A percentile compares a stretch with the other conserved stretches of the same genome.
Evolutionary conservation across 2,797 vertebrate species (phyloP).

Genomic region (Enteromius anoplus): DNA sequence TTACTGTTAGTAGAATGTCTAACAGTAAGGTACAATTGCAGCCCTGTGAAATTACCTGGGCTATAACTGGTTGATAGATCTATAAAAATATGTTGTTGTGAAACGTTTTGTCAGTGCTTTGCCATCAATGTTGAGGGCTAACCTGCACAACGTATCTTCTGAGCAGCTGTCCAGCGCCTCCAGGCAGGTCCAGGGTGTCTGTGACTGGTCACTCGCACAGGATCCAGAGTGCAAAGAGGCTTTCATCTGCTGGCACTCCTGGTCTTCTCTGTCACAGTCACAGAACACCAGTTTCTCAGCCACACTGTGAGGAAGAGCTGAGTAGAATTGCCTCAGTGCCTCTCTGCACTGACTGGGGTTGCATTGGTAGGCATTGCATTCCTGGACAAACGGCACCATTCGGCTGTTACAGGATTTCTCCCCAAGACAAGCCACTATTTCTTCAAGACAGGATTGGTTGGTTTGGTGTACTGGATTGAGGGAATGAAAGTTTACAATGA

Average conservation of each 20-base stretch:
- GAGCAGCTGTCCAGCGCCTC: slow-evolving; percentile 74
- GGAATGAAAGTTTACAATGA: background rate
- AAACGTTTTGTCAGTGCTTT: background rate
- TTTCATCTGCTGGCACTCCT: slow-evolving; percentile 78
- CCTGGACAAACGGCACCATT: slow-evolving; percentile 80
- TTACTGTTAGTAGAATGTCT: no score
- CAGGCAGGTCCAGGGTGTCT: slow-evolving; percentile 73
- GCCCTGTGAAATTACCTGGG: background rate
- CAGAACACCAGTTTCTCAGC: slow-evolving; percentile 88
- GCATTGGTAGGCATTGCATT: slow-evolving; percentile 78
- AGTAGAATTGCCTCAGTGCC: slow-evolving; percentile 79
- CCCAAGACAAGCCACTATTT: slow-evolving; percentile 77
- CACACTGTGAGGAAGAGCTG: slow-evolving; percentile 76
- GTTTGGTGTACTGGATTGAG: slow-evolving; percentile 65
- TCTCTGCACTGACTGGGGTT: slow-evolving; percentile 75
- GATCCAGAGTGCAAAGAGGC: slow-evolving; percentile 79
- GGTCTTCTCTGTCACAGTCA: slow-evolving; percentile 79
- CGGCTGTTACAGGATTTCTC: slow-evolving; percentile 84
- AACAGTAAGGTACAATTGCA: background rate
- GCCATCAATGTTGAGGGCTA: slow-evolving; percentile 34
- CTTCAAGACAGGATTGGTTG: slow-evolving; percentile 80
- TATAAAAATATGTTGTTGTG: background rate
- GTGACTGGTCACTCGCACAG: slow-evolving; percentile 69
- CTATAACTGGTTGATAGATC: background rate
- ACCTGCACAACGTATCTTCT: slow-evolving; percentile 78